Conservation (phyloP, 2,113 vertebrate genomes). For the Glareola pratincola region DNA sequence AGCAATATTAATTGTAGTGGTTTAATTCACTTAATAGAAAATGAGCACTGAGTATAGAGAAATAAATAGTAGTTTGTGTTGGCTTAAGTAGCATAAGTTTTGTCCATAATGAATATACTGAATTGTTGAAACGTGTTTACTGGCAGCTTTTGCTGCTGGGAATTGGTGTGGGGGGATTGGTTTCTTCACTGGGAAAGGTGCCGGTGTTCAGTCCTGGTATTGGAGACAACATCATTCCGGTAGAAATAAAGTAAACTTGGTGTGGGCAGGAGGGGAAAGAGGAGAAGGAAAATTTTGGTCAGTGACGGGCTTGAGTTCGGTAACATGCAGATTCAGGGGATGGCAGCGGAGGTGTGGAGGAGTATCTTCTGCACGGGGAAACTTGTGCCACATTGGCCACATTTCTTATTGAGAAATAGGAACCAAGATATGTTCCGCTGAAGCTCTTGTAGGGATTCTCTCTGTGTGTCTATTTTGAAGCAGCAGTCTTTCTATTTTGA, state of each 20-base stretch:
- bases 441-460: background rate
- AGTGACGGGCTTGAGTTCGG: rapidly evolving
- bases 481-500: background rate
- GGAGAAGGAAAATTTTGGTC: background rate
- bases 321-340: background rate
- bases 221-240: background rate
- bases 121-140: background rate
- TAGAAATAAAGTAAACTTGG: background rate
- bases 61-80: background rate
- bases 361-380: background rate
- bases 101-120: background rate
- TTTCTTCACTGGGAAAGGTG: background rate
- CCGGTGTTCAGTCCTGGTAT: background rate
- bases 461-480: background rate
- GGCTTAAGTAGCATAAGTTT: background rate
- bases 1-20: background rate
- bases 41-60: background rate
- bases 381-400: background rate
- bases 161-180: background rate
- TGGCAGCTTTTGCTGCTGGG: background rate
- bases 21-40: background rate
- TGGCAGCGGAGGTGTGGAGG: background rate
- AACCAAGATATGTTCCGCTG: background rate
- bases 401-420: background rate
- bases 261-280: background rate